phyloP scores from a whole-genome alignment of 2,888 invertebrate genomes.

The Andrena trimmerana region DNA sequence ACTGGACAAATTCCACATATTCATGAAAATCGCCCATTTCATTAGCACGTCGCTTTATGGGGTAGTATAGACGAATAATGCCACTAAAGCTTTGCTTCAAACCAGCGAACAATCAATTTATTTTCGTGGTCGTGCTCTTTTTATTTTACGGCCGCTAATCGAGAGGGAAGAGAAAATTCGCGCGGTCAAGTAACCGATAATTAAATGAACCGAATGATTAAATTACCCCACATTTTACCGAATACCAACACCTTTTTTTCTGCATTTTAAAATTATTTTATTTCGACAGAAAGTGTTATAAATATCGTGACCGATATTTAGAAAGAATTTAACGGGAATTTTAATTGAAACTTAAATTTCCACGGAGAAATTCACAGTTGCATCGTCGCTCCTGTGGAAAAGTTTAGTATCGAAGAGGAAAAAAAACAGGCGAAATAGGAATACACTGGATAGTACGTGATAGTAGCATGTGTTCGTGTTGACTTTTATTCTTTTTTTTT shows the following conservation, averaged over 20 bases:
- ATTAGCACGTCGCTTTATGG: background rate
- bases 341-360: background rate
- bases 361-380: slow-evolving; percentile 15
- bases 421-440: slow-evolving; percentile 1
- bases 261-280: too few relatives aligned
- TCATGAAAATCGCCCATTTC: background rate
- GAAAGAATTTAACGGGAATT: background rate
- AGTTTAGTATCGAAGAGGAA: background rate
- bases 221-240: background rate
- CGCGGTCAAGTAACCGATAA: background rate
- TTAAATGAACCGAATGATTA: background rate
- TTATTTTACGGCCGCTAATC: background rate
- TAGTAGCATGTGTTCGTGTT: background rate
- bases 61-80: background rate
- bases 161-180: background rate
- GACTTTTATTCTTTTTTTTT: background rate
- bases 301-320: background rate
- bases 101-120: background rate
- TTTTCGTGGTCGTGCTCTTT: background rate
- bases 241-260: background rate
- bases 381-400: background rate
- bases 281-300: background rate
- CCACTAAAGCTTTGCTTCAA: background rate
- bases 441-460: background rate
- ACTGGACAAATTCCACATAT: background rate